A percentile compares a stretch with the other conserved stretches of the same genome.
phyloP scores from a whole-genome alignment of 2,888 invertebrate genomes.

The Stenchaetothrips biformis region DNA sequence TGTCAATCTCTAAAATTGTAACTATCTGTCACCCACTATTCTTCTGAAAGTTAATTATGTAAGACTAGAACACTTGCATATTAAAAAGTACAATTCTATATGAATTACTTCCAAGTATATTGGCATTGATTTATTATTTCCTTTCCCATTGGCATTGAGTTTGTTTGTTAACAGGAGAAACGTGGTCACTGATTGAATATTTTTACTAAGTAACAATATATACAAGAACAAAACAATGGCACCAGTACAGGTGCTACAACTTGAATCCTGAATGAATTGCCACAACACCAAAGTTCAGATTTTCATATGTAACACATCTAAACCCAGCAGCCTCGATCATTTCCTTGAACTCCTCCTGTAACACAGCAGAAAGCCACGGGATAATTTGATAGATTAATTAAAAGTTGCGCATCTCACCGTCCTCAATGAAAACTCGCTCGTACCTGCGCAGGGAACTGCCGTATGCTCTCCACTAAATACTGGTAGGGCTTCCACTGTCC shows the following conservation, averaged over 20 bases:
- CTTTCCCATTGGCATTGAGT: no score
- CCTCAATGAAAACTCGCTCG: no score
- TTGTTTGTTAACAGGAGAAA: background rate
- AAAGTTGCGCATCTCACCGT: background rate
- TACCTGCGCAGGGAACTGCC: conserved; percentile 89
- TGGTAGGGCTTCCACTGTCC: conserved; percentile 96
- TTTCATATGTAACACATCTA: conserved; percentile 78
- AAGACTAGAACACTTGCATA: background rate
- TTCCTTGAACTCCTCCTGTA: conserved; percentile 72
- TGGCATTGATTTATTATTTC: no score
- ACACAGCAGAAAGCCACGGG: conserved; percentile 38
- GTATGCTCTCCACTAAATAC: conserved; percentile 96
- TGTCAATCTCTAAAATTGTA: background rate
- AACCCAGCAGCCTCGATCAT: conserved; percentile 93
- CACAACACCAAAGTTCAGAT: conserved; percentile 84
- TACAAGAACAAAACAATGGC: background rate
- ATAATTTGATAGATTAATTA: conserved; percentile 24
- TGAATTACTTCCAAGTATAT: background rate
- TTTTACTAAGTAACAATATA: background rate
- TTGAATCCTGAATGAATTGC: conserved; percentile 97
- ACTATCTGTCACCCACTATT: background rate
- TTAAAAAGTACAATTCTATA: conserved; percentile 20
- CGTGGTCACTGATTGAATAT: background rate
- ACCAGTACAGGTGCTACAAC: conserved; percentile 50
- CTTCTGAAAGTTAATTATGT: background rate